Evolutionary conservation across 2,888 invertebrate species (phyloP).

Genomic region (Apomyelois bistriatella): DNA sequence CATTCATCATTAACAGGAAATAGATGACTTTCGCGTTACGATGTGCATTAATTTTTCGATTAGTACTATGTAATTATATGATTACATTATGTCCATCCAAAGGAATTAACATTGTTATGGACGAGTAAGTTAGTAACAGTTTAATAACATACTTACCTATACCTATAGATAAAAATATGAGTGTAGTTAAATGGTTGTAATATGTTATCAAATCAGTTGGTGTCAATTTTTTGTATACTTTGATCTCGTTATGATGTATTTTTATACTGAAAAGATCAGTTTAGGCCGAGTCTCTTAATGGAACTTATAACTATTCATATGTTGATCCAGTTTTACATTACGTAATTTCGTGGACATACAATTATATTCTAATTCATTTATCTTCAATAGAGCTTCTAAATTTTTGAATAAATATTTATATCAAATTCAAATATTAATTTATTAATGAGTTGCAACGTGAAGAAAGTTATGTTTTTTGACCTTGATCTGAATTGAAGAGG

Average conservation of each 20-base stretch:
- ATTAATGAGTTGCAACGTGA: neutral
- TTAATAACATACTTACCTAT: too few species aligned
- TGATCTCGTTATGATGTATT: too few species aligned
- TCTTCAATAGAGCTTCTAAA: neutral
- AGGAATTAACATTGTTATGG: too few species aligned
- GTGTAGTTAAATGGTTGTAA: too few species aligned
- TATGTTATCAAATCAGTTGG: too few species aligned
- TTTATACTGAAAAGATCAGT: neutral
- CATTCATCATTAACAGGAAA: neutral
- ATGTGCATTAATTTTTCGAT: neutral
- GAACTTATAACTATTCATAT: neutral
- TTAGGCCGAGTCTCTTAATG: neutral
- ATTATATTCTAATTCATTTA: neutral
- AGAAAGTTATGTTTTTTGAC: conserved; percentile 9
- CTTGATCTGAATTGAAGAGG: conserved; percentile 13
- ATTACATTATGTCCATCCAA: too few species aligned
- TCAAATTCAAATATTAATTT: neutral
- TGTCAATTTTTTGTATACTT: too few species aligned
- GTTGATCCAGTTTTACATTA: neutral
- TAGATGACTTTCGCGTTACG: neutral
- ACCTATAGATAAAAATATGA: too few species aligned
- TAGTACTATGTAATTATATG: too few species aligned
- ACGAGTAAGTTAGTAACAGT: too few species aligned
- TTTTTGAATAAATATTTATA: neutral
- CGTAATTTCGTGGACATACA: neutral